phyloP scores from a whole-genome alignment of 2,888 invertebrate species.

The Conus canariensis region DNA sequence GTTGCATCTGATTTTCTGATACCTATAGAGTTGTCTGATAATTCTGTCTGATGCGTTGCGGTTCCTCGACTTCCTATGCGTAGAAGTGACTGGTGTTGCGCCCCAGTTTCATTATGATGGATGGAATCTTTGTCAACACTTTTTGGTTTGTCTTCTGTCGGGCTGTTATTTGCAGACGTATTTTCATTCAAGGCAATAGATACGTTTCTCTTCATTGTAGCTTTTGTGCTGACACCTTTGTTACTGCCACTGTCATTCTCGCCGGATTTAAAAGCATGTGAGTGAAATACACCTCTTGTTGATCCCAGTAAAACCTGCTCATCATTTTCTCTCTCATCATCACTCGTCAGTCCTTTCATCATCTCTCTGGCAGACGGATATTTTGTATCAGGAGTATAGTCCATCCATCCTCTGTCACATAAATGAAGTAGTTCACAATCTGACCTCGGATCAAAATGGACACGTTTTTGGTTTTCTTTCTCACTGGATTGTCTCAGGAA shows the following conservation, averaged over 20 bases:
- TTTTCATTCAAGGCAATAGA: constrained; percentile 6
- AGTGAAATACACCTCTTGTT: not conserved
- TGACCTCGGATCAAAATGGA: constrained; percentile 19
- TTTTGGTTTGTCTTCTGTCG: not conserved
- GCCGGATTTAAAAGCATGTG: no score
- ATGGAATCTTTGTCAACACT: no score
- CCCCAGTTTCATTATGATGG: not conserved
- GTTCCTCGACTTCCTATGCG: not conserved
- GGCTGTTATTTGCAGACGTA: constrained; percentile 15
- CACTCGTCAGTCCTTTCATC: not conserved
- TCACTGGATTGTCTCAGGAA: not conserved
- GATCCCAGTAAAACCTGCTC: not conserved
- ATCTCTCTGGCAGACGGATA: no score
- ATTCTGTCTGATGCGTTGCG: not conserved
- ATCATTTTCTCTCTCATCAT: not conserved
- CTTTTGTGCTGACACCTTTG: not conserved
- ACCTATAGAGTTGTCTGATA: not conserved
- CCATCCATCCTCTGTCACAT: not conserved
- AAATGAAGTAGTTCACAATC: not conserved
- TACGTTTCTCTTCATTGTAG: not conserved
- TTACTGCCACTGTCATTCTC: not conserved
- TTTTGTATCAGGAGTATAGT: no score
- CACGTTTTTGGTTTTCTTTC: not conserved
- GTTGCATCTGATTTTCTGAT: not conserved
- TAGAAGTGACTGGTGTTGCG: not conserved